A percentile compares a stretch with the other conserved stretches of the same genome.
Conservation (phyloP, 1,140 invertebrate species). For the Parasteatoda tepidariorum region DNA sequence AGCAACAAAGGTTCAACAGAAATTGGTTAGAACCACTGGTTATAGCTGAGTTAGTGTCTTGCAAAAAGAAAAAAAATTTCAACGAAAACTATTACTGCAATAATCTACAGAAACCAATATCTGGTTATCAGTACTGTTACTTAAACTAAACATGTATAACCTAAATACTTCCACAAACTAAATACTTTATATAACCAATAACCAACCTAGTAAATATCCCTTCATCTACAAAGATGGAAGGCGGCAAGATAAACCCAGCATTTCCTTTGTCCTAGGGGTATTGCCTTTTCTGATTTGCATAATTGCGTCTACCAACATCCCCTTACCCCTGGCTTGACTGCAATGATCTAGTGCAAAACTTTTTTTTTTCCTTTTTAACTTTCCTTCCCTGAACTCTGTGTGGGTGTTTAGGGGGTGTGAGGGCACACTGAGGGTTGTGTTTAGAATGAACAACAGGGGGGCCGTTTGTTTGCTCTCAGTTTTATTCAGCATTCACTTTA, state of each 20-base stretch:
- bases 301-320: slow-evolving; percentile 22
- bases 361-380: background rate
- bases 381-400: background rate
- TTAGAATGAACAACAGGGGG: slow-evolving; percentile 38
- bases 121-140: too few relatives aligned
- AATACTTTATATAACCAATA: background rate
- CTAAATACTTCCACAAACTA: too few relatives aligned
- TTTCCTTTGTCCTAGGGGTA: slow-evolving; percentile 25
- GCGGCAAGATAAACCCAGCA: slow-evolving; percentile 17
- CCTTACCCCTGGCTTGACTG: background rate
- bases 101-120: too few relatives aligned
- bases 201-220: background rate
- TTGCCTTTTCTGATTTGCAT: slow-evolving; percentile 48
- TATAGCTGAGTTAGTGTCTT: too few relatives aligned
- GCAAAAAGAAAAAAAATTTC: too few relatives aligned
- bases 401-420: background rate
- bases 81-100: too few relatives aligned
- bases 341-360: slow-evolving; percentile 17
- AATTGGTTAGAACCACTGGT: too few relatives aligned
- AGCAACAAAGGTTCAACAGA: too few relatives aligned
- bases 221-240: background rate
- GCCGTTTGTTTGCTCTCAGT: slow-evolving; percentile 31
- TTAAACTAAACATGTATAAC: too few relatives aligned
- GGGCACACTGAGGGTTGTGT: background rate
- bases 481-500: slow-evolving; percentile 19